Percentiles rank a stretch among this genome's conserved stretches.
These are phyloP conservation scores for Xiphorhynchus erythropygius DNA, from an alignment of 2,797 vertebrate genomes.

Conservation along the genomic window DNA sequence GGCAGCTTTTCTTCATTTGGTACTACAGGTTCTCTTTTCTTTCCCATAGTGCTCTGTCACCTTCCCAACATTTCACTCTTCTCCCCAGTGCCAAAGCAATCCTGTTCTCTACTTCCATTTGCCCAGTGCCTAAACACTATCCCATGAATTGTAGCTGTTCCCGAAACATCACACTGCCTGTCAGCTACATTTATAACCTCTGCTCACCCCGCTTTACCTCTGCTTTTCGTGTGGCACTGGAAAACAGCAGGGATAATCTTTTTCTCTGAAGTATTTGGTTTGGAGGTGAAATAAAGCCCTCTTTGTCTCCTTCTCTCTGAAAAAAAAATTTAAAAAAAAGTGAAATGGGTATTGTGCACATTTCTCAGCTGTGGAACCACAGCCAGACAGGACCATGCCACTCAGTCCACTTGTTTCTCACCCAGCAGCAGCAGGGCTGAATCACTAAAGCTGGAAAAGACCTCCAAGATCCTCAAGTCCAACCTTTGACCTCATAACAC, in stretches of 20 bases:
- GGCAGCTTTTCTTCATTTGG: background rate
- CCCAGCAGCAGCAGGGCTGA: background rate
- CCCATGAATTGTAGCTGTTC: background rate
- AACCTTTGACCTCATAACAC: background rate
- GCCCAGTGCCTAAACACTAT: background rate
- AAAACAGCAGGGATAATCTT: background rate
- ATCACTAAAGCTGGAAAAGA: background rate
- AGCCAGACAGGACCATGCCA: background rate
- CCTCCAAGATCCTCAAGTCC: background rate
- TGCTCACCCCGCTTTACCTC: background rate
- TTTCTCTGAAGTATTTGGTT: background rate
- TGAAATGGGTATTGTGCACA: background rate
- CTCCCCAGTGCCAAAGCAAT: background rate
- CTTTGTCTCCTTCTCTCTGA: background rate
- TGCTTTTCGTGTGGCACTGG: background rate
- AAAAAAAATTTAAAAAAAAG: background rate
- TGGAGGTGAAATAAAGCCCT: background rate
- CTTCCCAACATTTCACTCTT: background rate
- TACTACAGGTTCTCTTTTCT: background rate
- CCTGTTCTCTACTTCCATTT: background rate
- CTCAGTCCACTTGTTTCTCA: background rate
- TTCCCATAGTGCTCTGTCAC: background rate
- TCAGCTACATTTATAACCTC: background rate
- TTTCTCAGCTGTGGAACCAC: background rate
- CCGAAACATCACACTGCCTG: background rate